A percentile compares a stretch with the other conserved stretches of the same genome.
phyloP scores from a whole-genome alignment of 2,113 vertebrate species.

The Pseudonaja textilis region DNA sequence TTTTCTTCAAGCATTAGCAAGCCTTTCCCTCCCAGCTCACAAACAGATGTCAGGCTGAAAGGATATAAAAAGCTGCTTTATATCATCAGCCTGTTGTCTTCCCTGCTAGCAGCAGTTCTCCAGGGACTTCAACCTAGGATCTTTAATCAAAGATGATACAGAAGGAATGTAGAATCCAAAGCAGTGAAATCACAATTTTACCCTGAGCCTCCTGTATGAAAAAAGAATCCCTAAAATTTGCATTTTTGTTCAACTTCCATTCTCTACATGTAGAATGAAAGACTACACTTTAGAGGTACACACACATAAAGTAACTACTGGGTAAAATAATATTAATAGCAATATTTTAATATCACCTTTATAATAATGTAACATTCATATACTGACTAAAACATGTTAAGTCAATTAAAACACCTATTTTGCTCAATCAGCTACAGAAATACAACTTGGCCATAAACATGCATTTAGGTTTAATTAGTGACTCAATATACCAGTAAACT shows the following conservation, averaged over 20 bases:
- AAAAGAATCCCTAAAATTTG: neutral
- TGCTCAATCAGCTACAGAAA: conserved; percentile 24
- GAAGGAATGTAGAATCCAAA: neutral
- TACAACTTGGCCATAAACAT: neutral
- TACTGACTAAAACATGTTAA: conserved; percentile 52
- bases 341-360: neutral
- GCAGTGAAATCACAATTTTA: neutral
- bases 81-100: neutral
- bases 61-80: neutral
- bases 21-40: neutral
- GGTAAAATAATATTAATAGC: rapidly evolving
- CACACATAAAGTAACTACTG: neutral
- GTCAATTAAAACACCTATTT: conserved; percentile 43
- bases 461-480: conserved; percentile 22
- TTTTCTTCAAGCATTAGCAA: neutral
- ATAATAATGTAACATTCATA: conserved; percentile 6
- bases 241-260: neutral
- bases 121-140: neutral
- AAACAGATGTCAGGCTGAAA: neutral
- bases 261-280: neutral
- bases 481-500: conserved; percentile 30
- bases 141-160: neutral
- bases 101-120: neutral
- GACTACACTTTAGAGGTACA: neutral
- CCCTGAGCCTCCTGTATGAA: neutral